Conservation (phyloP, 1,140 invertebrate species). For the Pseudomyrmex pallidus region DNA sequence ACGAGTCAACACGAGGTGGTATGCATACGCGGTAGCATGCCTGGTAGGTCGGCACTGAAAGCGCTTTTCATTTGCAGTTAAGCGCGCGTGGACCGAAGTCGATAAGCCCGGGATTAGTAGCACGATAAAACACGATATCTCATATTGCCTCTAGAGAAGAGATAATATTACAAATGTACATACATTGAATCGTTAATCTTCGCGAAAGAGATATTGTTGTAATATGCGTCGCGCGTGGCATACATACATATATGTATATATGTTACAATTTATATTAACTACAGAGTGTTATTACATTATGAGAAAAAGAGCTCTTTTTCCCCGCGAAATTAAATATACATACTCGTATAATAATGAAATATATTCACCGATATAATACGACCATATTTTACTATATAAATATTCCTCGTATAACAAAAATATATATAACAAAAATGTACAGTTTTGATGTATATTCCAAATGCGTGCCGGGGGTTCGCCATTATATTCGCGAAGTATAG, state of each 20-base stretch:
- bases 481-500: slow-evolving; percentile 34
- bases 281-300: background rate
- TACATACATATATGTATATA: background rate
- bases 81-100: background rate
- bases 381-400: slow-evolving; percentile 36
- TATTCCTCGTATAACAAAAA: background rate
- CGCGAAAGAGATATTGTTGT: background rate
- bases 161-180: background rate
- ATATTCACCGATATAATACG: background rate
- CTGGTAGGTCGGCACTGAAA: background rate
- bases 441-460: slow-evolving; percentile 11
- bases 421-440: slow-evolving; percentile 19
- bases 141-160: background rate
- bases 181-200: slow-evolving; percentile 6
- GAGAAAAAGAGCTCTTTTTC: background rate
- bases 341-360: slow-evolving; percentile 2
- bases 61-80: slow-evolving; percentile 44
- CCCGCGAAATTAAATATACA: slow-evolving; percentile 12
- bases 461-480: background rate
- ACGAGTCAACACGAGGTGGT: slow-evolving; percentile 42
- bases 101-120: background rate
- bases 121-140: background rate
- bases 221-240: background rate
- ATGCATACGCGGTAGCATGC: slow-evolving; percentile 18
- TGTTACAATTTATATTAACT: background rate